These are phyloP conservation scores for Porites australiensis DNA, from an alignment of 64 coral and sea anemone species.

Conservation along the genomic window DNA sequence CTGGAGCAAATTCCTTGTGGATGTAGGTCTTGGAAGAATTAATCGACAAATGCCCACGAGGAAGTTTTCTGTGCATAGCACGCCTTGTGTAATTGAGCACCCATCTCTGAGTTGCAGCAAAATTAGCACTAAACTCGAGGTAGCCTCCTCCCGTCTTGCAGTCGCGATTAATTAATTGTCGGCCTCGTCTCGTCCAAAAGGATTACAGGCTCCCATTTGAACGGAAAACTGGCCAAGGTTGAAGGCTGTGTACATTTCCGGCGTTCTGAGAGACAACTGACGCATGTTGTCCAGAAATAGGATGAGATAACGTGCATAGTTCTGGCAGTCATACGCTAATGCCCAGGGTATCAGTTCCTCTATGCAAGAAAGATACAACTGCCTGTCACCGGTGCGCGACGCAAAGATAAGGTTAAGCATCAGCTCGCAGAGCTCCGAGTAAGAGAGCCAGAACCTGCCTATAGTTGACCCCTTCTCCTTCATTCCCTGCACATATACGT, in stretches of 20 bases:
- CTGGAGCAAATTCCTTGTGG: constrained; percentile 68
- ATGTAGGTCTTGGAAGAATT: constrained; percentile 10
- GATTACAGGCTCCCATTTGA: constrained; percentile 39
- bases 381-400: constrained; percentile 33
- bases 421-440: constrained; percentile 50
- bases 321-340: background rate
- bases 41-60: constrained; percentile 35
- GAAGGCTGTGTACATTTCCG: constrained; percentile 32
- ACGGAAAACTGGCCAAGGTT: constrained; percentile 42
- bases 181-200: constrained; percentile 33
- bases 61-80: constrained; percentile 23
- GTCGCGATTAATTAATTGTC: constrained; percentile 47
- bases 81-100: constrained; percentile 70
- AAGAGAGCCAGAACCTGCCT: constrained; percentile 56
- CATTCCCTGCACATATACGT: background rate
- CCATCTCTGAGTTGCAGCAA: constrained; percentile 63
- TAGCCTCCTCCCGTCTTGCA: constrained; percentile 68
- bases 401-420: constrained; percentile 47
- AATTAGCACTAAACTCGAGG: constrained; percentile 60
- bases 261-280: constrained; percentile 10
- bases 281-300: constrained; percentile 29
- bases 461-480: constrained; percentile 36
- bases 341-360: constrained; percentile 60
- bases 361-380: constrained; percentile 46
- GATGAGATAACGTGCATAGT: constrained; percentile 20